These are phyloP conservation scores for Amiota mariae DNA, from an alignment of 2,888 invertebrate species.

Conservation along the genomic window DNA sequence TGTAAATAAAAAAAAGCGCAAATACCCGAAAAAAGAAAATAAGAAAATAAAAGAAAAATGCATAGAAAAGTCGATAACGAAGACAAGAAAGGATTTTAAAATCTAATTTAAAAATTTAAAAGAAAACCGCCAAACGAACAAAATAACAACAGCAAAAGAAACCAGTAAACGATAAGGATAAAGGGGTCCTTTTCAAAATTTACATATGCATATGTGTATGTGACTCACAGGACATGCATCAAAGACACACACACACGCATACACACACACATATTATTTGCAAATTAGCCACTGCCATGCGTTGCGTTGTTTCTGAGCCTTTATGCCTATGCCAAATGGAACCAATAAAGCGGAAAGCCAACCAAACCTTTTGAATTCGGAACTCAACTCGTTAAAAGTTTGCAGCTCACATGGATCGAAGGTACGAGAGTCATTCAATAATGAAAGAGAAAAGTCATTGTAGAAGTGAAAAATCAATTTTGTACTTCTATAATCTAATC, in stretches of 20 bases:
- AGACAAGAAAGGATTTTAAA: slow-evolving; percentile 66
- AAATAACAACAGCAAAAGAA: slow-evolving; percentile 31
- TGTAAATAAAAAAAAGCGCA: slow-evolving; percentile 55
- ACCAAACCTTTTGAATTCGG: slow-evolving; percentile 32
- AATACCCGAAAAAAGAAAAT: slow-evolving; percentile 36
- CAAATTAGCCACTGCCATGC: slow-evolving; percentile 65
- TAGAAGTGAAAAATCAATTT: no score
- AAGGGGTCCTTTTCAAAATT: slow-evolving; percentile 52
- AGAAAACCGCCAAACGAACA: slow-evolving; percentile 57
- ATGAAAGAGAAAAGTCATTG: no score
- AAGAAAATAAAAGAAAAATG: slow-evolving; percentile 28
- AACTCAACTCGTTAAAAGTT: no score
- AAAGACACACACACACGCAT: slow-evolving; percentile 34
- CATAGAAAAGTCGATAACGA: slow-evolving; percentile 37
- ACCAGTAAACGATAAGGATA: background rate
- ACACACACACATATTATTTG: slow-evolving; percentile 67
- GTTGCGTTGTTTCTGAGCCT: slow-evolving; percentile 35
- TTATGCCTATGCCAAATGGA: slow-evolving; percentile 66
- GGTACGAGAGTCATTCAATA: no score
- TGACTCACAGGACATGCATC: slow-evolving; percentile 38
- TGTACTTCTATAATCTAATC: no score
- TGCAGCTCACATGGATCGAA: no score
- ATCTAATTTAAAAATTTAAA: slow-evolving; percentile 68
- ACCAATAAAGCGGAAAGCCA: slow-evolving; percentile 71
- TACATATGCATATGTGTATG: slow-evolving; percentile 54